Base-by-base conservation (phyloP, 2,113 vertebrate species). In the Chlamydotis undulata region DNA sequence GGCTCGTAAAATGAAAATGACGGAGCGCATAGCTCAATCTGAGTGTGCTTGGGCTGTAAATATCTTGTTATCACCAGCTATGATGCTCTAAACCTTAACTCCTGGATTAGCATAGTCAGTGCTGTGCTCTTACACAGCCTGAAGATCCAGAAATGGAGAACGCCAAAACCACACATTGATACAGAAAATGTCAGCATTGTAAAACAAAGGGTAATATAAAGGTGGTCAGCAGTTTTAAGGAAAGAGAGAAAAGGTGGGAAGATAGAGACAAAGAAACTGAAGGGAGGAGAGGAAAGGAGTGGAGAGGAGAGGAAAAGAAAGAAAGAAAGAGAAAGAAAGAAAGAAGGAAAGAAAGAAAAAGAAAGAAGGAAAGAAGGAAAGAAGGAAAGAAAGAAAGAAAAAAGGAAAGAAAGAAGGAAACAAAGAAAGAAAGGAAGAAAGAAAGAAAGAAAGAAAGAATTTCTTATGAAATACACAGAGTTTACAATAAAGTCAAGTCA, bases 1-100 rank as follows among this genome's bases (percentile, higher is more conserved):
- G 33, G 23, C 87, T 92, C 89, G 92, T 95, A 96, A 97, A 97
- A 96, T 47, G 93, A 96, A 96, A 95, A 94, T 93, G 94, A 96
- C 91, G 92, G 73, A 95, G 83, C 1, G 0, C 65, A 91, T 65
- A 71, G 83, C 89, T 96, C 95, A 95, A 87, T 92, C 91, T 94
- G 81, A 93, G 49, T 68, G 69, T 91, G 56, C 63, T 56, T 83
- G 41, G 83, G 85, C 57, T 91, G 93, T 93, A 96, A 95, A 95
- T 96, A 94, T 93, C 83, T 71, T 94, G 93, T 92, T 95, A 95
- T 95, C 80, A 87, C 83, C 65, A 7, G 5, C 68, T 93, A 84
- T 75, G 87, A 94, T 75, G 73, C 89, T 92, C 83, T 94, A 94
- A 94, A 91, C 80, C 69, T 84, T 60, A 94, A 57, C 52, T 87